Conservation (phyloP, 2,888 invertebrate species). For the Lumbricus terrestris region DNA sequence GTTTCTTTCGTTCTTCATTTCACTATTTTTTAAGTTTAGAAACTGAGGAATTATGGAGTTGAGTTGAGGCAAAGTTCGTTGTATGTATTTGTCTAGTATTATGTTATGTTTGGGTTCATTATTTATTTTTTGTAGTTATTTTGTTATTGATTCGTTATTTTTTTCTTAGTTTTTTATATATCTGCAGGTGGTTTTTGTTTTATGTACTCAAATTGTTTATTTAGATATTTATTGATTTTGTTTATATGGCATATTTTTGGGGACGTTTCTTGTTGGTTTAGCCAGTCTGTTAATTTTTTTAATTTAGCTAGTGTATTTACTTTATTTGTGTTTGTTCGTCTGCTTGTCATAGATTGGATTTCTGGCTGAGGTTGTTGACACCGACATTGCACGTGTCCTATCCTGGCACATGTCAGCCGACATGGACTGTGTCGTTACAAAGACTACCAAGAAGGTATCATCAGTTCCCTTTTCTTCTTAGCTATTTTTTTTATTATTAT, state of each 20-base stretch:
- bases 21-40: too few species aligned
- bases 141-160: background rate
- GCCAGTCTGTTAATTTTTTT: background rate
- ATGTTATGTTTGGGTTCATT: too few species aligned
- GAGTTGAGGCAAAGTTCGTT: too few species aligned
- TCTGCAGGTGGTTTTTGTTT: background rate
- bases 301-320: too few species aligned
- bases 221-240: background rate
- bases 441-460: conserved; percentile 53
- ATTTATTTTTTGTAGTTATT: too few species aligned
- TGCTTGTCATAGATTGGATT: conserved; percentile 53
- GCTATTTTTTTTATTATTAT: background rate
- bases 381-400: conserved; percentile 54
- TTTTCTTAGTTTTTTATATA: background rate
- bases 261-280: background rate
- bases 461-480: background rate
- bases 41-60: too few species aligned
- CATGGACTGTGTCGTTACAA: conserved; percentile 59
- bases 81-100: too few species aligned
- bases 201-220: background rate
- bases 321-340: background rate
- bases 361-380: conserved; percentile 50
- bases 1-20: too few species aligned
- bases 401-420: conserved; percentile 61
- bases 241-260: too few species aligned